phyloP scores from a whole-genome alignment of 2,888 invertebrate genomes.

The Saturnia japonica region DNA sequence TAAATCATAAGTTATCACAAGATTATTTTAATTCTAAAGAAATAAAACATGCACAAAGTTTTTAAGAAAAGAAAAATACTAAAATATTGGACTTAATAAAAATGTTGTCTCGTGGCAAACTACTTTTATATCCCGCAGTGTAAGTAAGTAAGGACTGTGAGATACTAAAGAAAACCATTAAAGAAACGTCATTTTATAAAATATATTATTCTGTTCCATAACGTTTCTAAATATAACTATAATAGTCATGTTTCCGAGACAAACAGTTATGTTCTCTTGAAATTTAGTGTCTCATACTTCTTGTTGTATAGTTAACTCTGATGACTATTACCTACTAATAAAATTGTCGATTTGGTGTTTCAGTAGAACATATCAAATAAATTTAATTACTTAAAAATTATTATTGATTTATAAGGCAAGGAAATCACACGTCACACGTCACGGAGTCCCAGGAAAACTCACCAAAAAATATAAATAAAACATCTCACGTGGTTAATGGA shows the following conservation, averaged over 20 bases:
- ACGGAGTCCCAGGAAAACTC: too few species aligned
- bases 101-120: constrained; percentile 7
- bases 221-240: background rate
- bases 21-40: background rate
- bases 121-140: constrained; percentile 14
- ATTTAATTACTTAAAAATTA: too few species aligned
- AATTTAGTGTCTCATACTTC: background rate
- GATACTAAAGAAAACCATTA: constrained; percentile 3
- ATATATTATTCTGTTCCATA: background rate
- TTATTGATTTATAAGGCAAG: too few species aligned
- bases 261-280: background rate
- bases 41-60: background rate
- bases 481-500: too few species aligned
- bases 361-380: too few species aligned
- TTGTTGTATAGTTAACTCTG: background rate
- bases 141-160: constrained; percentile 2
- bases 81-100: constrained; percentile 2
- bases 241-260: background rate
- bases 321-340: background rate
- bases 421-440: too few species aligned
- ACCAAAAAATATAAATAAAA: too few species aligned
- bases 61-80: too few species aligned
- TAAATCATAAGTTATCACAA: background rate
- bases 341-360: too few species aligned
- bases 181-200: background rate